Conservation (phyloP, 2,113 vertebrate species). For the Colossoma macropomum region DNA sequence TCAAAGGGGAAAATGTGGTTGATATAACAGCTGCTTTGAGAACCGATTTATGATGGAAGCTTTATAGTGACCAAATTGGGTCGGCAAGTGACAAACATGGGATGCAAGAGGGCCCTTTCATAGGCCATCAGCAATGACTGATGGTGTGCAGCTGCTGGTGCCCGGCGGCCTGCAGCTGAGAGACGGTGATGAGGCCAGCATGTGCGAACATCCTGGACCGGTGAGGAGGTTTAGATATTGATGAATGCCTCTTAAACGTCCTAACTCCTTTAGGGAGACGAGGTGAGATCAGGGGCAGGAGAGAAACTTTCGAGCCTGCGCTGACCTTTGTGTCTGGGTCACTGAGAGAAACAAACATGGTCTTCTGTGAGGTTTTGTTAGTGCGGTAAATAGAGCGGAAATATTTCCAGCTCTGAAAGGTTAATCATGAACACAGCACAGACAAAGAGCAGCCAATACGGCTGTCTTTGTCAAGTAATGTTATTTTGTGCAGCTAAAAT, state of each 20-base stretch:
- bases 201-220: neutral
- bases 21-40: neutral
- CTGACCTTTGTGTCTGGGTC: constrained; percentile 5
- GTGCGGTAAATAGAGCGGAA: too few species aligned
- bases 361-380: too few species aligned
- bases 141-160: constrained; percentile 39
- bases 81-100: neutral
- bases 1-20: neutral
- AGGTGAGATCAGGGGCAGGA: constrained; percentile 14
- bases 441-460: too few species aligned
- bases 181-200: neutral
- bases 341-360: neutral
- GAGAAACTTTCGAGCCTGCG: constrained; percentile 7
- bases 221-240: constrained; percentile 33
- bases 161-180: constrained; percentile 16
- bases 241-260: constrained; percentile 9
- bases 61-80: neutral
- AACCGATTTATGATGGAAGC: neutral
- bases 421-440: too few species aligned
- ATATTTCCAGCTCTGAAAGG: too few species aligned
- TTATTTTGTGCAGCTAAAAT: too few species aligned
- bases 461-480: too few species aligned
- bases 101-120: neutral
- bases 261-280: constrained; percentile 13
- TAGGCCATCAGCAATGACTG: constrained; percentile 30